A percentile compares a stretch with the other conserved stretches of the same genome.
Evolutionary conservation across 2,888 invertebrate genomes (phyloP).

Genomic region (Drosophila kanekoi): DNA sequence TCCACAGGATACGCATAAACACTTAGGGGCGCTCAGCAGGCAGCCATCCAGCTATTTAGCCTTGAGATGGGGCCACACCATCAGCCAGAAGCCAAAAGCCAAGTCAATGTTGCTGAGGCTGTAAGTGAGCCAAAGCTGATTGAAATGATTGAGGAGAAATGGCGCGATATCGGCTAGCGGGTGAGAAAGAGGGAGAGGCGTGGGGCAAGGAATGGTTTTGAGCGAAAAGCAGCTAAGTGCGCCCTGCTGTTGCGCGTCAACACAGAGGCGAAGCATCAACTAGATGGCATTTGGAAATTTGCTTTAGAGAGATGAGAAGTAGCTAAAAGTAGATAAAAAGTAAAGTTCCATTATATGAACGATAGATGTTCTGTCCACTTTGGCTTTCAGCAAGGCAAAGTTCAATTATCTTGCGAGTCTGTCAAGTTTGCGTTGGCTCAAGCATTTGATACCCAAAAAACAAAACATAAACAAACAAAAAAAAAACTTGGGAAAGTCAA

Average conservation of each 20-base stretch:
- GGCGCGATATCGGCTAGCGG: conserved; percentile 60
- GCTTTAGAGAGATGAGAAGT: conserved; percentile 45
- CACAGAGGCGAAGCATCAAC: conserved; percentile 48
- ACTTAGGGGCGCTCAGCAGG: conserved; percentile 44
- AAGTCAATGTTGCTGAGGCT: conserved; percentile 76
- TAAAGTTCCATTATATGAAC: conserved; percentile 19
- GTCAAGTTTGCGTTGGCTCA: background rate
- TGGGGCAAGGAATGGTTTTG: background rate
- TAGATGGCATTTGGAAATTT: conserved; percentile 59
- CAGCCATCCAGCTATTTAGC: conserved; percentile 28
- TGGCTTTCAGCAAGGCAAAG: background rate
- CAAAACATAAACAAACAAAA: too few relatives aligned
- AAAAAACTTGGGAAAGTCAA: too few relatives aligned
- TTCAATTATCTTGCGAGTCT: background rate
- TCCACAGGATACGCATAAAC: conserved; percentile 64
- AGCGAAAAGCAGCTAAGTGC: conserved; percentile 40
- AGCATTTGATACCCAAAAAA: too few relatives aligned
- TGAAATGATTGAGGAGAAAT: conserved; percentile 78
- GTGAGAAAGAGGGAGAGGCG: background rate
- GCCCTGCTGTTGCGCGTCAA: conserved; percentile 46
- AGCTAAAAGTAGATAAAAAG: conserved; percentile 34
- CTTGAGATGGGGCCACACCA: conserved; percentile 15
- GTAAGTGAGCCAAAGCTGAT: conserved; percentile 78
- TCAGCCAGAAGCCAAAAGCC: conserved; percentile 70
- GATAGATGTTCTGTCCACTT: conserved; percentile 19